These are phyloP conservation scores for Hirtodrosophila cameraria DNA, from an alignment of 2,888 invertebrate species.

Conservation along the genomic window DNA sequence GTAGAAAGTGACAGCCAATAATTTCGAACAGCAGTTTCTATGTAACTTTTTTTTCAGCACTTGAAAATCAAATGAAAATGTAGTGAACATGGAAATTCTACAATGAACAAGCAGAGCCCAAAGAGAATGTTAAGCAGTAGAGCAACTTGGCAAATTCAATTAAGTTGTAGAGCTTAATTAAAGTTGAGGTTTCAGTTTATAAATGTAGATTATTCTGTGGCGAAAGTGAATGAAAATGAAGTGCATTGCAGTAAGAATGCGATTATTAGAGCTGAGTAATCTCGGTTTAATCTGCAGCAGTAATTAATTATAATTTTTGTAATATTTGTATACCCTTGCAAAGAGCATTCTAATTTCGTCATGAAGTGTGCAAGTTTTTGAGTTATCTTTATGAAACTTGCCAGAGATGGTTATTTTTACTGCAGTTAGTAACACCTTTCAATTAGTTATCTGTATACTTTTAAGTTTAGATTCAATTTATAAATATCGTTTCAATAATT, in stretches of 20 bases:
- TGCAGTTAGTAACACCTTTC: no score
- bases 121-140: constrained; percentile 6
- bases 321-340: no score
- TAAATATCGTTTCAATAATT: no score
- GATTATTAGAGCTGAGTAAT: neutral
- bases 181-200: constrained; percentile 14
- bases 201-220: neutral
- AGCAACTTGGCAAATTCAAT: constrained; percentile 54
- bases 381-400: no score
- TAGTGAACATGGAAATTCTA: constrained; percentile 52
- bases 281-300: neutral
- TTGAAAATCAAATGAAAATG: constrained; percentile 61
- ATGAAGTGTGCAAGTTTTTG: no score
- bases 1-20: constrained; percentile 39
- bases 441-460: no score
- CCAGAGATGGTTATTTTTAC: no score
- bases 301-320: no score
- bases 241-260: neutral
- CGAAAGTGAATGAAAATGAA: neutral
- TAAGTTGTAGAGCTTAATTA: constrained; percentile 52
- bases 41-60: constrained; percentile 46
- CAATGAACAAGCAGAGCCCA: neutral
- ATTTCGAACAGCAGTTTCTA: constrained; percentile 32
- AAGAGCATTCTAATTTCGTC: no score
- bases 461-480: no score